Evolutionary conservation across 2,113 vertebrate genomes (phyloP), one percentile per base, ranked within the genome.

Genomic region (Formicarius rufipectus): DNA sequence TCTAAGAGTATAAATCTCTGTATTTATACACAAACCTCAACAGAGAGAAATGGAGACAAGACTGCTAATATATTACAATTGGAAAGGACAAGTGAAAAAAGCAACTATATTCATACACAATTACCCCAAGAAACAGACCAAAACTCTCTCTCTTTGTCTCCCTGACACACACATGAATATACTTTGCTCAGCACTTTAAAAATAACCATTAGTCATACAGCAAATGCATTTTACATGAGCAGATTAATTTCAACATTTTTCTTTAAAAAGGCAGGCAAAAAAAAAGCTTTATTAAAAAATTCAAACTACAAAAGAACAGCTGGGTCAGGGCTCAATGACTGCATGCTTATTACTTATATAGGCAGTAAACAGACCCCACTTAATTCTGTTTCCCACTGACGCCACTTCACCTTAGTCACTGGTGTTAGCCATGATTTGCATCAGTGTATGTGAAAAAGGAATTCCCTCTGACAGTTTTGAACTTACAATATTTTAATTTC

Each of bases 361-460:
- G 73, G 83, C 45, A 52, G 45, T 4, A 67, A 90, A 92, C 8
- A 17, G 86, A 95, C 59, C 90, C 92, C 45, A 22, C 23, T 90
- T 92, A 87, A 79, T 89, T 90, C 73, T 52, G 50, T 74, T 95
- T 94, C 76, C 88, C 92, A 96, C 92, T 92, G 96, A 93, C 58
- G 60, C 90, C 90, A 87, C 66, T 87, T 93, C 64, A 72, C 73
- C 86, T 87, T 93, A 96, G 88, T 94, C 88, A 94, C 56, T 19
- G 56, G 49, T 68, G 69, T 68, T 87, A 86, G 90, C 53, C 37
- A 24, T 68, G 76, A 92, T 94, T 96, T 94, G 90, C 95, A 94
- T 86, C 69, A 72, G 64, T 0, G 0, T 52, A 35, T 79, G 86
- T 30, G 58, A 82, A 87, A 94, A 87, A 87, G 69, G 90, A 90